A percentile compares a stretch with the other conserved stretches of the same genome.
These are phyloP conservation scores for Arge pagana DNA, from an alignment of 2,888 invertebrate genomes.

Conservation along the genomic window DNA sequence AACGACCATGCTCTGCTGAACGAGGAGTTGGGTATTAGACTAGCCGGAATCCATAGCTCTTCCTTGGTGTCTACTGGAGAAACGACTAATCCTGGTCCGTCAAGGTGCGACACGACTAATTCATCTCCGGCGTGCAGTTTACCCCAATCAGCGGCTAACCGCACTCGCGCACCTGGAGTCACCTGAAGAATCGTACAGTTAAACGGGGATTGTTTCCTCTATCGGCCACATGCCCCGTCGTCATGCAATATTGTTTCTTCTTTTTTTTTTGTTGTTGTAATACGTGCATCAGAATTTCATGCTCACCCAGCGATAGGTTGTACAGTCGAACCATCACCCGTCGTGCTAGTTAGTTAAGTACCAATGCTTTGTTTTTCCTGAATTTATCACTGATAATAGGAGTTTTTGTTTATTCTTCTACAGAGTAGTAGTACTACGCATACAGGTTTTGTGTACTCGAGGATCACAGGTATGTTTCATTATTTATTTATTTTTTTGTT, in stretches of 20 bases:
- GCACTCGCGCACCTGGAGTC: constrained; percentile 52
- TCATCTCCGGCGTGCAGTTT: constrained; percentile 53
- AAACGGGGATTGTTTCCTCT: constrained; percentile 11
- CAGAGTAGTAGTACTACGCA: constrained; percentile 14
- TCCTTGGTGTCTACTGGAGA: constrained; percentile 46
- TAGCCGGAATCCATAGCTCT: constrained; percentile 57
- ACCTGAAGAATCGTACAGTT: constrained; percentile 42
- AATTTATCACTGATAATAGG: too few relatives aligned
- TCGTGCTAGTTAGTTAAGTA: constrained; percentile 24
- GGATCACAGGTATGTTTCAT: constrained; percentile 1
- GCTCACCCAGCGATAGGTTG: constrained; percentile 29
- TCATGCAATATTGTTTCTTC: constrained; percentile 7
- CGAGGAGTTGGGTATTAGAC: constrained; percentile 53
- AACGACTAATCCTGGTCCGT: constrained; percentile 53
- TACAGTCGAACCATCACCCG: constrained; percentile 24
- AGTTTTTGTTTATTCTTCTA: constrained; percentile 12
- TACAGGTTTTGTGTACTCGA: constrained; percentile 18
- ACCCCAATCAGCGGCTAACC: constrained; percentile 54
- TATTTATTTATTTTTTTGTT: constrained; percentile 6
- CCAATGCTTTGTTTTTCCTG: constrained; percentile 13
- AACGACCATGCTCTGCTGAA: constrained; percentile 54
- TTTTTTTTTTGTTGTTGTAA: neutral
- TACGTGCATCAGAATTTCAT: constrained; percentile 28
- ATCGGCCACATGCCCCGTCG: constrained; percentile 11
- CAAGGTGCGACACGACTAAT: constrained; percentile 49